These are phyloP conservation scores for Tribolium madens DNA, from an alignment of 1,140 invertebrate genomes.

Conservation along the genomic window DNA sequence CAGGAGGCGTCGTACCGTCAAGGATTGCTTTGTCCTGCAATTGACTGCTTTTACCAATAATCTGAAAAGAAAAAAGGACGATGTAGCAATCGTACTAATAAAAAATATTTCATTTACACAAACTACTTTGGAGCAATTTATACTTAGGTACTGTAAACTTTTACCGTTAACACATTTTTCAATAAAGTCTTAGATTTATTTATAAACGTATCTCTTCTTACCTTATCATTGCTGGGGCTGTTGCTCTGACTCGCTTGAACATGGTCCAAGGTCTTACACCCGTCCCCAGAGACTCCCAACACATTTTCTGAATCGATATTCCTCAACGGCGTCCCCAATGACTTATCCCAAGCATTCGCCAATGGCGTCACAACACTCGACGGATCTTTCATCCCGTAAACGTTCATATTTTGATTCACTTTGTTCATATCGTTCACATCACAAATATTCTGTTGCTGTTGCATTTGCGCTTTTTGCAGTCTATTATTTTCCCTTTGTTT, in stretches of 20 bases:
- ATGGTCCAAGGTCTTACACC: constrained; percentile 63
- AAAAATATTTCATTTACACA: too few species aligned
- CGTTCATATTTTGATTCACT: constrained; percentile 62
- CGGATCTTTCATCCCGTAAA: constrained; percentile 66
- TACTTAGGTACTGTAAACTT: too few species aligned
- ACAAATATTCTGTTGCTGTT: constrained; percentile 62
- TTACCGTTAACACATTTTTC: too few species aligned
- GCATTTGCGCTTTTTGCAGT: constrained; percentile 66
- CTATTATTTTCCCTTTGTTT: constrained; percentile 76
- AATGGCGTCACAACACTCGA: constrained; percentile 72
- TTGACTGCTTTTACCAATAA: constrained; percentile 64
- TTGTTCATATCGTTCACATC: constrained; percentile 67
- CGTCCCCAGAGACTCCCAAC: constrained; percentile 65
- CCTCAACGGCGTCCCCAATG: constrained; percentile 76
- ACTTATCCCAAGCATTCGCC: constrained; percentile 89
- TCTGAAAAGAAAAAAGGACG: constrained; percentile 40
- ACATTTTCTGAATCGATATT: constrained; percentile 60
- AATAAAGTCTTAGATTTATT: too few species aligned
- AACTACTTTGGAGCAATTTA: too few species aligned
- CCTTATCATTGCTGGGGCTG: constrained; percentile 70
- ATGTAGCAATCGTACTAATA: too few species aligned
- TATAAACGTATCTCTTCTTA: constrained; percentile 18
- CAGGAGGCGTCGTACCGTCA: constrained; percentile 82
- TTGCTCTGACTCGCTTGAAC: constrained; percentile 69
- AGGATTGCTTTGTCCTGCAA: constrained; percentile 71